Percentiles rank a stretch among this genome's conserved stretches.
These are phyloP conservation scores for Chondrosia reniformis DNA, from an alignment of 37 sponge, comb jelly and placozoan species.

Conservation along the genomic window DNA sequence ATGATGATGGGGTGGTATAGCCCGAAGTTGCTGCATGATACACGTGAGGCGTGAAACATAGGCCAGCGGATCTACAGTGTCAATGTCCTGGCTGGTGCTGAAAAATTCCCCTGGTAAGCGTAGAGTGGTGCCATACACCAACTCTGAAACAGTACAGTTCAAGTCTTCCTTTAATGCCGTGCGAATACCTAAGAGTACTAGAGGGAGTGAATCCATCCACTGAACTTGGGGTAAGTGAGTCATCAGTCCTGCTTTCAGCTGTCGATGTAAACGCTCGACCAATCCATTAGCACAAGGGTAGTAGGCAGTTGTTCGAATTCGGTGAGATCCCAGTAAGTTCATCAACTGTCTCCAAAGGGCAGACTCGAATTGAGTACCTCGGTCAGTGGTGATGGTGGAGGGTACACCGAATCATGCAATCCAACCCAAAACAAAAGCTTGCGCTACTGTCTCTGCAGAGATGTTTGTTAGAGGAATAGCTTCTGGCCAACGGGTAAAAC, in stretches of 20 bases:
- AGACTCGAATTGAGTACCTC: constrained; percentile 59
- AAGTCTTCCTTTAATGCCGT: constrained; percentile 10
- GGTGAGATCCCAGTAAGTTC: background rate
- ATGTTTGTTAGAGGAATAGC: constrained; percentile 30
- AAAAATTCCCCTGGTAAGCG: constrained; percentile 16
- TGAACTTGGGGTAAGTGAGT: background rate
- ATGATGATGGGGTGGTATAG: background rate
- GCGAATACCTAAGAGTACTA: constrained; percentile 21
- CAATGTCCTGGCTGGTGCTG: background rate
- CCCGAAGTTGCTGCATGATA: background rate
- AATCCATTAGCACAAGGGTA: constrained; percentile 42
- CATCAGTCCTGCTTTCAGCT: constrained; percentile 24
- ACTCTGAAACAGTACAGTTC: constrained; percentile 17
- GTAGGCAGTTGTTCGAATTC: constrained; percentile 37
- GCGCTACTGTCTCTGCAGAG: constrained; percentile 31
- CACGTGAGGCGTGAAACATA: constrained; percentile 15
- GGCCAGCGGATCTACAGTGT: constrained; percentile 14
- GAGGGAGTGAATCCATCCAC: constrained; percentile 27
- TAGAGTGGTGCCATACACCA: constrained; percentile 19
- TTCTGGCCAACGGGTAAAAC: constrained; percentile 47
- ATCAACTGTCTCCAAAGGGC: constrained; percentile 30
- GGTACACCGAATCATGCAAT: constrained; percentile 56
- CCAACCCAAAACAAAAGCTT: constrained; percentile 46
- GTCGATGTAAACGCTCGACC: constrained; percentile 25
- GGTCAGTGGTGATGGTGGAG: constrained; percentile 54